These are phyloP conservation scores for Apistogramma diplotaenia DNA, from an alignment of 2,113 vertebrate species.

Conservation along the genomic window DNA sequence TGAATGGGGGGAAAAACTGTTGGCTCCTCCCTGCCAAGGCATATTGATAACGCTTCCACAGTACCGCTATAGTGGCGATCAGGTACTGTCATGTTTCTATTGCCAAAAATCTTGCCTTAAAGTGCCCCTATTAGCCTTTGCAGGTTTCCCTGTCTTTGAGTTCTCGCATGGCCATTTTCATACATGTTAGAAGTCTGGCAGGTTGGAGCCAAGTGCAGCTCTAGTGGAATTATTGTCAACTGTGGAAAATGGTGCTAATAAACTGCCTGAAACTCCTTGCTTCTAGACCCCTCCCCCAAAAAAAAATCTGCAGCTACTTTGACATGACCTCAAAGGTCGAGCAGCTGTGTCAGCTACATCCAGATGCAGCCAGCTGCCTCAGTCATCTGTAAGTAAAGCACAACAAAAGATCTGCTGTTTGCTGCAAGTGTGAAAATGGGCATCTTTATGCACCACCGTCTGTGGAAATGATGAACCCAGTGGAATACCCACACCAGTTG, in stretches of 20 bases:
- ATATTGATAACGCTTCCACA: constrained; percentile 52
- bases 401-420: neutral
- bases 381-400: neutral
- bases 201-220: neutral
- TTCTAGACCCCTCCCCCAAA: neutral
- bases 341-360: neutral
- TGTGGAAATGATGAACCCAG: neutral
- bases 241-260: neutral
- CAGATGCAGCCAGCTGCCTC: neutral
- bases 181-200: neutral
- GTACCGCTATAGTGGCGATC: constrained; percentile 46
- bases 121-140: neutral
- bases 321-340: neutral
- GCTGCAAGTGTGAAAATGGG: neutral
- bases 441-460: neutral
- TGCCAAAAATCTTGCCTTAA: constrained; percentile 64
- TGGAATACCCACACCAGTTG: neutral
- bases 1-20: constrained; percentile 51
- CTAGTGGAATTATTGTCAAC: neutral
- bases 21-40: constrained; percentile 58
- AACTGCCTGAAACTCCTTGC: neutral
- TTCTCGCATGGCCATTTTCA: neutral
- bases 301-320: neutral
- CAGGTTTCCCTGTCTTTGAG: neutral
- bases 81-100: constrained; percentile 49